Evolutionary conservation across 2,888 invertebrate species (phyloP).

Genomic region (Xanthorhoe spadicearia): DNA sequence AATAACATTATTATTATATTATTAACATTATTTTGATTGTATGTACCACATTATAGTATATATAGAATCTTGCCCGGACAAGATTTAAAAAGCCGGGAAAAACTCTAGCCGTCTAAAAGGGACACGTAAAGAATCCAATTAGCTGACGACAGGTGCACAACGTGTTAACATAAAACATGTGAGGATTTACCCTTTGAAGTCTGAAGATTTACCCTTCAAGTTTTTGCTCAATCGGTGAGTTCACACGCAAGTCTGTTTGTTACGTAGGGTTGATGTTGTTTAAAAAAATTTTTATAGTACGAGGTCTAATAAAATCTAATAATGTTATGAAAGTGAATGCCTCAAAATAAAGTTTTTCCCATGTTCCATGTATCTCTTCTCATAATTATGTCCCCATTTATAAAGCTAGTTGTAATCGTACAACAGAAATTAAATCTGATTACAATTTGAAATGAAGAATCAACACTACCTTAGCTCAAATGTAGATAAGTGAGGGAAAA

Average conservation of each 20-base stretch:
- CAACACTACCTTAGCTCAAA: constrained; percentile 13
- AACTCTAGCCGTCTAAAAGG: constrained; percentile 46
- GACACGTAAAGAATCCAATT: constrained; percentile 78
- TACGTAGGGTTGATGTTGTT: neutral
- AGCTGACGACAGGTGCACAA: constrained; percentile 64
- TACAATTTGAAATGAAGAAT: neutral
- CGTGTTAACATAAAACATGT: constrained; percentile 57
- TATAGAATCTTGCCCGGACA: neutral
- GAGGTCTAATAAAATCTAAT: too few species aligned
- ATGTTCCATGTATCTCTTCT: too few species aligned
- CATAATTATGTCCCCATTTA: too few species aligned
- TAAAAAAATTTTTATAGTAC: too few species aligned
- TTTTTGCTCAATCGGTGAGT: constrained; percentile 40
- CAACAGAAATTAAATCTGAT: neutral
- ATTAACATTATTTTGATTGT: too few species aligned
- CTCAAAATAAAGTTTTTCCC: too few species aligned
- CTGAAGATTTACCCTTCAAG: constrained; percentile 45
- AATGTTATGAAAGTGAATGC: too few species aligned
- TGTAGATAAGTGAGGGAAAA: constrained; percentile 62
- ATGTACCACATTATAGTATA: too few species aligned
- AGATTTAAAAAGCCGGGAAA: neutral
- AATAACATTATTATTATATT: too few species aligned
- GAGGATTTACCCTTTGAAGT: constrained; percentile 55
- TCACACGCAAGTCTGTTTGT: constrained; percentile 20
- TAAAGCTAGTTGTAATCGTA: neutral